Percentiles rank a stretch among this genome's conserved stretches.
Evolutionary conservation across 2,888 invertebrate genomes (phyloP).

Genomic region (Ormyrus nitidulus): DNA sequence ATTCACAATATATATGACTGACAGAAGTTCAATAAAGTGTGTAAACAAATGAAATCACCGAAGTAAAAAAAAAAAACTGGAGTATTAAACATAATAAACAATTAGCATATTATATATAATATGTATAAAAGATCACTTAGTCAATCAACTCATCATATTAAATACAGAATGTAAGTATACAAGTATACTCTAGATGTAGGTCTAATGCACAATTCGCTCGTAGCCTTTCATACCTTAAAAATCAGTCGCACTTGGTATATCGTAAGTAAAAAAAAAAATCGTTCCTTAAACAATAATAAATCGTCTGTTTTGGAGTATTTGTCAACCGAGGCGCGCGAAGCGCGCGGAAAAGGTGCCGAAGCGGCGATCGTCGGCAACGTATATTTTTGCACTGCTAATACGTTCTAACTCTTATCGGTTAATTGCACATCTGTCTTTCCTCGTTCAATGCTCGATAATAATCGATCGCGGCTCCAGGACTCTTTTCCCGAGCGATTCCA

Average conservation of each 20-base stretch:
- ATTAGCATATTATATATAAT: conserved; percentile 27
- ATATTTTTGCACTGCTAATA: neutral
- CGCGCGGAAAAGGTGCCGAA: conserved; percentile 63
- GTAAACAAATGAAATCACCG: conserved; percentile 51
- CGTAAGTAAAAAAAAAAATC: conserved; percentile 42
- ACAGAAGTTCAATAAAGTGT: conserved; percentile 41
- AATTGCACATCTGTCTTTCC: conserved; percentile 7
- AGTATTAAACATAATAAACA: conserved; percentile 51
- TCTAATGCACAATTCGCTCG: conserved; percentile 46
- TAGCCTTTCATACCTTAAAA: conserved; percentile 40
- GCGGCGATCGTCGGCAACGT: conserved; percentile 62
- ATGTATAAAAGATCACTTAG: conserved; percentile 50
- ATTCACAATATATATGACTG: conserved; percentile 49
- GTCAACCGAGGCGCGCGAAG: conserved; percentile 39
- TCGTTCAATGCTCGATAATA: neutral
- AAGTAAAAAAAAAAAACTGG: conserved; percentile 35
- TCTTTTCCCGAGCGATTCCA: conserved; percentile 54
- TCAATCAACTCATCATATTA: conserved; percentile 49
- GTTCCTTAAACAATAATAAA: conserved; percentile 43
- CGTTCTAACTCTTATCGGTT: neutral
- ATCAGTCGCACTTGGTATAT: conserved; percentile 54
- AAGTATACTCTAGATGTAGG: conserved; percentile 39
- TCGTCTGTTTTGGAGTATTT: conserved; percentile 54
- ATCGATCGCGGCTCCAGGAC: conserved; percentile 68
- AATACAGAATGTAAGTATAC: conserved; percentile 51